Percentiles rank a stretch among this genome's conserved stretches.
These are phyloP conservation scores for Fragum whitleyi DNA, from an alignment of 2,888 invertebrate species.

Conservation along the genomic window DNA sequence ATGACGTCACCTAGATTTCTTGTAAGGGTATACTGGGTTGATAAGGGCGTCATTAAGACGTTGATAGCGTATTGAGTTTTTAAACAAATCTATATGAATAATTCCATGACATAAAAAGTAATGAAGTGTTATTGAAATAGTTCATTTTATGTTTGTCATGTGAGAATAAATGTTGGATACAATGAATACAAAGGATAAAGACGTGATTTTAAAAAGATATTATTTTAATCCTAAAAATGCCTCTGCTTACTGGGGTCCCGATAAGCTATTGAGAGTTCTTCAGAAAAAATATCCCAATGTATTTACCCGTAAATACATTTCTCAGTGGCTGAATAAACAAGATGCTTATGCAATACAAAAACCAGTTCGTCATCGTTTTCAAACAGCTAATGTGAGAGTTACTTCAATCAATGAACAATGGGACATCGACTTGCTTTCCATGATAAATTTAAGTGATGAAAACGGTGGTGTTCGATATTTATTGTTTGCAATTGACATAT, in stretches of 20 bases:
- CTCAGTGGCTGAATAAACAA: conserved; percentile 50
- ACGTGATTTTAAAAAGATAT: conserved; percentile 36
- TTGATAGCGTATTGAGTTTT: no score
- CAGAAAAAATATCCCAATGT: conserved; percentile 45
- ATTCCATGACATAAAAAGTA: no score
- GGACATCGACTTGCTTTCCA: conserved; percentile 47
- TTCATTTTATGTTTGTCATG: no score
- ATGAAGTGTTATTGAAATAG: no score
- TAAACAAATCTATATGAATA: no score
- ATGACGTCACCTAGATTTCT: no score
- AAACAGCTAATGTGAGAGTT: conserved; percentile 50
- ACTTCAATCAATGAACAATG: conserved; percentile 44
- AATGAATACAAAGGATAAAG: conserved; percentile 27
- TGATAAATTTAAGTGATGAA: conserved; percentile 35
- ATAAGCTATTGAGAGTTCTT: conserved; percentile 47
- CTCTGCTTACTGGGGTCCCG: conserved; percentile 37
- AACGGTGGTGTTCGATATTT: conserved; percentile 51
- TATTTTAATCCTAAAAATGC: conserved; percentile 48
- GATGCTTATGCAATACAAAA: conserved; percentile 54
- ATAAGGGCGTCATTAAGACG: no score
- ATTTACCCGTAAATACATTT: conserved; percentile 38
- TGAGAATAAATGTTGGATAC: not conserved
- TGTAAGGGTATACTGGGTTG: no score
- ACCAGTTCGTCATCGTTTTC: conserved; percentile 36
- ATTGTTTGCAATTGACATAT: conserved; percentile 49